These are phyloP conservation scores for Rallus crepitans DNA, from an alignment of 2,797 vertebrate genomes.

Conservation along the genomic window DNA sequence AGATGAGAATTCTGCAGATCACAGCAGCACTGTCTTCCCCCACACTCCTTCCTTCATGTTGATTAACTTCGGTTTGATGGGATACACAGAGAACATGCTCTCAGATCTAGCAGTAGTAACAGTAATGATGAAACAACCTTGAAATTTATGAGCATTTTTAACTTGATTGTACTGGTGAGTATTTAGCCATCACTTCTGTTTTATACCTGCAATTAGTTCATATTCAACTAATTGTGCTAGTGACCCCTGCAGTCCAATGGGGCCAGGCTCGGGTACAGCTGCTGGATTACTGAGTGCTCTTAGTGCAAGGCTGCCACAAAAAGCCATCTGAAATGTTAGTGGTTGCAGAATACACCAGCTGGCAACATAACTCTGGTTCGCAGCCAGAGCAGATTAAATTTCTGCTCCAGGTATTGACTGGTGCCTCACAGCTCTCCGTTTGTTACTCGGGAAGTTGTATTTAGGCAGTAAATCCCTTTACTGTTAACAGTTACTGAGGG, in stretches of 20 bases:
- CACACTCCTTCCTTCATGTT: not conserved
- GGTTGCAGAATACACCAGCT: not conserved
- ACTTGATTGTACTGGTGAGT: not conserved
- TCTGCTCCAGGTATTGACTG: not conserved
- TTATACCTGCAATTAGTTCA: not conserved
- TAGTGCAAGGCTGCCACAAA: rapidly evolving
- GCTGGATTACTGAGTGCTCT: not conserved
- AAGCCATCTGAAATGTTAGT: not conserved
- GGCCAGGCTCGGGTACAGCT: not conserved
- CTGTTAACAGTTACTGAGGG: not conserved
- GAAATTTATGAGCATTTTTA: not conserved
- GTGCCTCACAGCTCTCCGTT: not conserved
- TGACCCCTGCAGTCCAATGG: not conserved
- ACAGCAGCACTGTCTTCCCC: not conserved
- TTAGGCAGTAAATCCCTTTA: not conserved
- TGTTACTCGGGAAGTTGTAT: not conserved
- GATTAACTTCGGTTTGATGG: not conserved
- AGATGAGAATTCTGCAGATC: not conserved
- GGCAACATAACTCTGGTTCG: not conserved
- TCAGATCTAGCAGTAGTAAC: not conserved
- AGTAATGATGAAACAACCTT: not conserved
- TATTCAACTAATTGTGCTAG: not conserved
- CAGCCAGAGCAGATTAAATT: not conserved
- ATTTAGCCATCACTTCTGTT: not conserved
- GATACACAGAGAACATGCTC: not conserved